Base-by-base conservation (phyloP, 2,113 vertebrate genomes). In the Equus przewalskii region DNA sequence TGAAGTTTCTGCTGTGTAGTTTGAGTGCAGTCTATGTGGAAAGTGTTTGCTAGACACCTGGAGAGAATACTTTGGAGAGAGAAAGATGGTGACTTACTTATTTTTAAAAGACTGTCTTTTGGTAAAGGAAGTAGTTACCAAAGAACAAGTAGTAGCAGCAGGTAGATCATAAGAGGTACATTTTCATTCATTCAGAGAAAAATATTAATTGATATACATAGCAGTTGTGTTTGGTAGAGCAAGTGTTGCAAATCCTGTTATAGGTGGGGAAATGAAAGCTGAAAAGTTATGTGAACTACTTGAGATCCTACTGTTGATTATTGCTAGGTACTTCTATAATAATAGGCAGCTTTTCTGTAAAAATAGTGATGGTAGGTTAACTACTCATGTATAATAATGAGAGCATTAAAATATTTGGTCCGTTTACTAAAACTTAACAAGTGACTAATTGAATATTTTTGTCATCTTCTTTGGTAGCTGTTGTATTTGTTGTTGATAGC, bases 401-500 rank as follows among this genome's bases (percentile, higher is more conserved):
- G 4, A 86, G 5, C 9, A 89, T 86, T 95, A 84, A 91, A 93
- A 62, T 97, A 93, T 75, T 91, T 91, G 21, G 8, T 49, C 41
- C 22, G 90, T 88, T 96, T 92, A 93, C 41, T 93, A 30, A 96
- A 95, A 64, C 30, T 80, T 97, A 93, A 83, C 13, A 44, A 73
- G 62, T 89, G 21, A 97, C 81, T 97, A 88, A 93, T 36, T 93
- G 41, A 79, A 28, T 81, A 30, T 82, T 90, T 86, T 94, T 91
- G n/a, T 79, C 16, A 0, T 41, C 84, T 28, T 93, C 98, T 96
- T 98, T 91, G 76, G 36, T 98, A 99, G 99, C 99, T 75, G 99
- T 99, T 98, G 99, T 99, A 95, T 99, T 99, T 97, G 99, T 99
- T 97, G 99, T 99, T 86, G 99, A 99, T 98, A 99, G 99, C 99